A percentile compares a stretch with the other conserved stretches of the same genome.
phyloP scores from a whole-genome alignment of 2,888 invertebrate species.

The Drosophila niveifrons region DNA sequence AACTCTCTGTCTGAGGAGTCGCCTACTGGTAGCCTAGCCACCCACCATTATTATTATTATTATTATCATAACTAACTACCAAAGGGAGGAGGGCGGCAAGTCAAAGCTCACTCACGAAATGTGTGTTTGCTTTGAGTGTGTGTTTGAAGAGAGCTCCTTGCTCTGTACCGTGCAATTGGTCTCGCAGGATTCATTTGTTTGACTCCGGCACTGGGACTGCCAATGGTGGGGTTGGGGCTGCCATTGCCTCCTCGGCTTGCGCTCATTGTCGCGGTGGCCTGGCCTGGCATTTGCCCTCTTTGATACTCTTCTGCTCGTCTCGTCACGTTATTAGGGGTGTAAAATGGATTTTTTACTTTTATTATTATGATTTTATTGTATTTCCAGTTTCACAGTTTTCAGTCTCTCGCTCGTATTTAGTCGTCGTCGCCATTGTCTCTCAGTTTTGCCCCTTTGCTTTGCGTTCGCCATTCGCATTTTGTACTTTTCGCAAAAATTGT shows the following conservation, averaged over 20 bases:
- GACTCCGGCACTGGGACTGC: slow-evolving; percentile 38
- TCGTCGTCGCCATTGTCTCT: slow-evolving; percentile 58
- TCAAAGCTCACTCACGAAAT: slow-evolving; percentile 30
- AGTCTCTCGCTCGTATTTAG: slow-evolving; percentile 50
- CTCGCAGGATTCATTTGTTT: slow-evolving; percentile 80
- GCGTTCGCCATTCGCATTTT: slow-evolving; percentile 73
- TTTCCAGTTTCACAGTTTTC: slow-evolving; percentile 68
- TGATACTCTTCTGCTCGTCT: slow-evolving; percentile 14
- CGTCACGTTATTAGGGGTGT: slow-evolving; percentile 77
- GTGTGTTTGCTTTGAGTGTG: slow-evolving; percentile 13
- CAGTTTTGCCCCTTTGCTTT: slow-evolving; percentile 64
- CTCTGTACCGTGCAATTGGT: slow-evolving; percentile 72
- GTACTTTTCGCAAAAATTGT: slow-evolving; percentile 73
- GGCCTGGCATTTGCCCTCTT: slow-evolving; percentile 50
- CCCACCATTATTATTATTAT: slow-evolving; percentile 47
- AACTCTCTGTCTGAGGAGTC: slow-evolving; percentile 24
- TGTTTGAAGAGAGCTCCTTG: slow-evolving; percentile 45
- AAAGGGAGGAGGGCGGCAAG: slow-evolving; percentile 1
- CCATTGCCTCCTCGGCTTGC: slow-evolving; percentile 6
- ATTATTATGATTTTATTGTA: slow-evolving; percentile 82
- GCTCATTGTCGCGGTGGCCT: slow-evolving; percentile 48
- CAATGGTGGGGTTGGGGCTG: slow-evolving; percentile 9
- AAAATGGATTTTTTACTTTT: slow-evolving; percentile 82
- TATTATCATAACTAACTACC: slow-evolving; percentile 61
- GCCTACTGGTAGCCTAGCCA: slow-evolving; percentile 5